Base-by-base conservation (phyloP, 1,140 invertebrate species). In the Diabrotica undecimpunctata region DNA sequence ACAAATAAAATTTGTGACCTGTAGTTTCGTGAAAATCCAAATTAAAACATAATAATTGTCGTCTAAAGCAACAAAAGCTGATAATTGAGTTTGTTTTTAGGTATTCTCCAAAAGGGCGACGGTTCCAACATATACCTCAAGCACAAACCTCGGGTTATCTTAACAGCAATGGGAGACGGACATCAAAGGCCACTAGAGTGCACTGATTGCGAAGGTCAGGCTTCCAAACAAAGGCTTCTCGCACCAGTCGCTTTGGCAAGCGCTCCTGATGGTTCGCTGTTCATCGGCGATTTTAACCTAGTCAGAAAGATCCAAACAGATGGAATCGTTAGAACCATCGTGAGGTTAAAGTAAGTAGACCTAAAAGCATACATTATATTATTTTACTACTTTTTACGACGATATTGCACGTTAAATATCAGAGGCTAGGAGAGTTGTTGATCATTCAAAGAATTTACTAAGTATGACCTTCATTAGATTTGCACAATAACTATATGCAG, bases 101-200 rank as follows among this genome's bases (percentile, higher is more conserved):
- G 94, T 35, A 97, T 98, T 67, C 83, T 98, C 1, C 96, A 98
- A 80, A 97, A 97, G 78, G 97, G 97, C 36, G 96, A 98, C 79
- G 97, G 97, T 14, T 92, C 94, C 0, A 98, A 96, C 75, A 95
- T 97, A 65, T 98, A 97, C 77, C 77, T 98, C 71, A 95, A 95
- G 74, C 94, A 98, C 75, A 93, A 95, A 75, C 95, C 95, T 0
- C 84, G 93, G 61, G 90, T 96, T 2, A 91, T 97, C 54, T 81
- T 93, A 11, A 96, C 94, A n/a, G 88, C 93, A 1, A 91, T 98
- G 86, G 96, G 95, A 7, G 94, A 94, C 79, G 95, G 95, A 0
- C 89, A 92, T 68, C 93, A 95, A 72, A 83, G 96, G 54, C 90
- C 92, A 0, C 78, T 95, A 7, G 89, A 93, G 25, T 95, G 93